These are phyloP conservation scores for Catharus fuscescens DNA, from an alignment of 2,113 vertebrate genomes.

Conservation along the genomic window DNA sequence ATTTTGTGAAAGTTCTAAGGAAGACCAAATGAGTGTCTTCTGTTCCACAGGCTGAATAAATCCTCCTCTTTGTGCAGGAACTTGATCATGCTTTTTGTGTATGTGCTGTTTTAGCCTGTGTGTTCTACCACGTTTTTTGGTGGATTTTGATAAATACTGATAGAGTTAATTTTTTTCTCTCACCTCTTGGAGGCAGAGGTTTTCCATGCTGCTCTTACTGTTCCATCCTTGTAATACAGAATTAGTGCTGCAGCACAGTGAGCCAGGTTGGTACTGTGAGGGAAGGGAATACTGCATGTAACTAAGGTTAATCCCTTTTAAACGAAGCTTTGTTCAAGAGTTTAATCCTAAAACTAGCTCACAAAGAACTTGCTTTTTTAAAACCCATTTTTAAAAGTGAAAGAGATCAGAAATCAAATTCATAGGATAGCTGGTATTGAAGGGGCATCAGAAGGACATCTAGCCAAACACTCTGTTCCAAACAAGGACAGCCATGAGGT, in stretches of 20 bases:
- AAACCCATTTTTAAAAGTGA: not conserved
- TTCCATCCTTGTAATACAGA: not conserved
- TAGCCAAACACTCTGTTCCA: not conserved
- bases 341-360: not conserved
- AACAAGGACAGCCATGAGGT: not conserved
- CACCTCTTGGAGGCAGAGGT: not conserved
- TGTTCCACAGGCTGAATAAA: not conserved
- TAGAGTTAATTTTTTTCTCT: not conserved
- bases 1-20: not conserved
- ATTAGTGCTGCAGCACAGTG: rapidly evolving
- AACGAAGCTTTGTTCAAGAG: not conserved
- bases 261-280: not conserved
- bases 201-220: not conserved
- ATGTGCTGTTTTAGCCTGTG: not conserved
- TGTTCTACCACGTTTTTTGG: not conserved
- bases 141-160: not conserved
- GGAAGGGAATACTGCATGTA: not conserved
- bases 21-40: not conserved
- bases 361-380: not conserved
- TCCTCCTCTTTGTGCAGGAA: not conserved
- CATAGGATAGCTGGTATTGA: not conserved
- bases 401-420: not conserved
- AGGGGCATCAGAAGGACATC: not conserved
- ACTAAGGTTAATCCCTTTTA: constrained; percentile 30
- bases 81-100: not conserved